phyloP scores from a whole-genome alignment of 2,797 vertebrate species.

The Triplophysa bombifrons region DNA sequence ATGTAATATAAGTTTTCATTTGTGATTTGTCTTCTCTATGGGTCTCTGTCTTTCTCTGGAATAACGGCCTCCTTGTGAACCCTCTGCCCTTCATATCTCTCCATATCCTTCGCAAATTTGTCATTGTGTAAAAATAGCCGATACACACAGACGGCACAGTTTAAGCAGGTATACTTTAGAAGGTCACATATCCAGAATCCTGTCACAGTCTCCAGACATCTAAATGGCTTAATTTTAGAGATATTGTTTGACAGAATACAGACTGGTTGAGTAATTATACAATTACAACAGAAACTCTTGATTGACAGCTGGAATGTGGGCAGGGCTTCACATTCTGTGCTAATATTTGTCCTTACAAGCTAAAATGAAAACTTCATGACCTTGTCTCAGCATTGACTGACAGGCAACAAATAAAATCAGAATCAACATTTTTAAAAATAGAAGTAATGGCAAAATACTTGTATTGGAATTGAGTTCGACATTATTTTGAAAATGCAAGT shows the following conservation, averaged over 20 bases:
- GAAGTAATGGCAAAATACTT: background rate
- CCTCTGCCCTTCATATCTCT: slow-evolving; percentile 12
- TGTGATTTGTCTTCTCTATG: slow-evolving; percentile 16
- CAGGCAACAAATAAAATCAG: background rate
- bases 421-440: background rate
- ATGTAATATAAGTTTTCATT: too few relatives aligned
- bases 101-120: slow-evolving; percentile 35
- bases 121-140: slow-evolving; percentile 38
- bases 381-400: slow-evolving; percentile 13
- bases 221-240: background rate
- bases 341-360: background rate
- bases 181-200: slow-evolving; percentile 20
- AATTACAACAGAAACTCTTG: slow-evolving; percentile 10
- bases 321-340: background rate
- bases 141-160: slow-evolving; percentile 14
- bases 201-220: slow-evolving; percentile 1
- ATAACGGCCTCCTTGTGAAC: background rate
- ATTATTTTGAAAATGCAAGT: background rate
- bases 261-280: background rate
- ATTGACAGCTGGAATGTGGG: slow-evolving; percentile 33
- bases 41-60: background rate
- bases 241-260: background rate
- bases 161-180: slow-evolving; percentile 40
- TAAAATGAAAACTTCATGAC: background rate
- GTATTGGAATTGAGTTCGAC: background rate